These are phyloP conservation scores for Plebejus melissa DNA, from an alignment of 2,888 invertebrate genomes.

Conservation along the genomic window DNA sequence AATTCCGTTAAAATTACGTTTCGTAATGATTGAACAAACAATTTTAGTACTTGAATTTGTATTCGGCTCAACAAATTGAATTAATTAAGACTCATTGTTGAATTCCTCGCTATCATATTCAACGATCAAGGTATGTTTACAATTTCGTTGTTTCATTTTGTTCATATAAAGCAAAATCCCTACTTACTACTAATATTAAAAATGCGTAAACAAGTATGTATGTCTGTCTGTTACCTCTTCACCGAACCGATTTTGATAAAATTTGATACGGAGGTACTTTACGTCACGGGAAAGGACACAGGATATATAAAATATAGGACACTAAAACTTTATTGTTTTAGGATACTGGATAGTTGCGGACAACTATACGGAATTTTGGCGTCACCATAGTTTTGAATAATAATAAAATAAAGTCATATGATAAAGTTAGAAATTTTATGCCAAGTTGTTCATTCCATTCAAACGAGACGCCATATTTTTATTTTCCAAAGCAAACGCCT, in stretches of 20 bases:
- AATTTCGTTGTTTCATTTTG: neutral
- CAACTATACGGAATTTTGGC: too few relatives aligned
- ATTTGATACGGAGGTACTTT: too few relatives aligned
- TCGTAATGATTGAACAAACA: neutral
- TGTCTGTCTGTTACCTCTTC: too few relatives aligned
- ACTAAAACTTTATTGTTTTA: too few relatives aligned
- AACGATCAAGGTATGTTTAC: neutral
- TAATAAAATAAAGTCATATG: too few relatives aligned
- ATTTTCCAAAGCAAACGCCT: slow-evolving; percentile 25
- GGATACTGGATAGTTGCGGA: too few relatives aligned
- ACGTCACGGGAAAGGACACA: too few relatives aligned
- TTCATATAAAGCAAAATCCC: neutral
- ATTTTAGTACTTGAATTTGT: neutral
- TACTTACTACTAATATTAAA: neutral
- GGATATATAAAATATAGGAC: too few relatives aligned
- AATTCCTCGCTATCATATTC: neutral
- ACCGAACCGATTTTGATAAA: too few relatives aligned
- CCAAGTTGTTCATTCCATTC: neutral
- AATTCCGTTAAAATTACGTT: neutral
- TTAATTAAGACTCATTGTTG: neutral
- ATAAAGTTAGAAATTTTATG: too few relatives aligned
- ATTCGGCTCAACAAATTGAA: neutral
- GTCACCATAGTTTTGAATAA: too few relatives aligned
- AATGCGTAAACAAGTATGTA: too few relatives aligned
- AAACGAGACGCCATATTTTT: slow-evolving; percentile 17